Base-by-base conservation (phyloP, 2,797 vertebrate genomes). In the Pangasius krempfi region DNA sequence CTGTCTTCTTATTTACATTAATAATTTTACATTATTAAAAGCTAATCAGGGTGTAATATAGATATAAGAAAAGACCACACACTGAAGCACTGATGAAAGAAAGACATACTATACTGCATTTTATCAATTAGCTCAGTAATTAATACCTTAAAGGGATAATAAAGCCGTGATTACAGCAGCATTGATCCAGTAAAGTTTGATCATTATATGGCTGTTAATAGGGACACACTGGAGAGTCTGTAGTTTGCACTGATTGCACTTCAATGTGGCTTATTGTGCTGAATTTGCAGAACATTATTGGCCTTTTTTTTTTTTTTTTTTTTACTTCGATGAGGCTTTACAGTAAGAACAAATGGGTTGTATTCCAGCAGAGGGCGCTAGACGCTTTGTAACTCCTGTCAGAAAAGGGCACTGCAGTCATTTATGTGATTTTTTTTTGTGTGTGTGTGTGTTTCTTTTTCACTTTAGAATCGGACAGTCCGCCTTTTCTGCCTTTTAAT, bases 331-430 rank as follows among this genome's bases (percentile, higher is more conserved):
- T 92, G 89, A 92, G 94, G 92, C 93, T 64, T 94, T 93, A 92
- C 80, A 78, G 90, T 70, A 62, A 84, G 64, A 88, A 91, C 90
- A 84, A 85, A 88, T 54, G 92, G 5, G 76, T 5, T 44, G 91
- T 70, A 44, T 81, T 90, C 97, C 96, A 96, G 96, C 91, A 97
- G 97, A 96, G 96, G 97, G 96, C 95, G 96, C 94, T 97, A 95
- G 96, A 95, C 96, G 92, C 96, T 84, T 66, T 84, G 25, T 93
- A 95, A 95, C 93, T 92, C 90, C 95, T 94, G 92, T 9, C 89
- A 92, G 88, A 40, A 47, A 47, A 47, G 37, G 68, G 72, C 54
- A 33, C 79, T 86, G 85, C 87, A 58, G 18, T 40, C 37, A 90
- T 93, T 94, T 95, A 94, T 93, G 47, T 12, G 33, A 52, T 86